Conservation (phyloP, 2,113 vertebrate species). For the Coturnix japonica region DNA sequence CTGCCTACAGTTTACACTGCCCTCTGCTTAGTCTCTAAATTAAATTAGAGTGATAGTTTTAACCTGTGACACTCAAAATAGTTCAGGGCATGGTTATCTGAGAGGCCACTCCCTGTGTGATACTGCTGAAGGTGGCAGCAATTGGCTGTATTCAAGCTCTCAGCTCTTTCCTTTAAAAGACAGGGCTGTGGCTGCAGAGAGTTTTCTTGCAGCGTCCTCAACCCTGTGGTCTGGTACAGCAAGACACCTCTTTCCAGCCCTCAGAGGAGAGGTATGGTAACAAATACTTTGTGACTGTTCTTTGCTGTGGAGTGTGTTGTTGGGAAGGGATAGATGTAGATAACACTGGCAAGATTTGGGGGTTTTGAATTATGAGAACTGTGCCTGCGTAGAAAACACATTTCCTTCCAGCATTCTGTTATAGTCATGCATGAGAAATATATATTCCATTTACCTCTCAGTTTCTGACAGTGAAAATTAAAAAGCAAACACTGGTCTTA, state of each 20-base stretch:
- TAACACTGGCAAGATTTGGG: not conserved
- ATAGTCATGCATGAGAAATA: not conserved
- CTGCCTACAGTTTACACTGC: not conserved
- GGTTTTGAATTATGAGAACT: not conserved
- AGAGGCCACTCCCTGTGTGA: not conserved
- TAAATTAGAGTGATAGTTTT: not conserved
- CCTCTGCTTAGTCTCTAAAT: not conserved
- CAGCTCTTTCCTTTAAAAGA: conserved; percentile 25
- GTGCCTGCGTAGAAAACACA: not conserved
- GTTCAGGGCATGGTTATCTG: not conserved
- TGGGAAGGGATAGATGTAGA: not conserved
- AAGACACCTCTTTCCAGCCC: not conserved
- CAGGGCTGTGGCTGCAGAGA: rapidly evolving
- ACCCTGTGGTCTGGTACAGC: not conserved
- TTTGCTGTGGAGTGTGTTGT: not conserved
- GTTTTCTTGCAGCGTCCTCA: not conserved
- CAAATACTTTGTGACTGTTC: not conserved
- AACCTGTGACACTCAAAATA: not conserved
- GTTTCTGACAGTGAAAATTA: not conserved
- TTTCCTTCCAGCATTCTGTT: not conserved
- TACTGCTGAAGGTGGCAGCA: not conserved
- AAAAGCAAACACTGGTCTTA: not conserved
- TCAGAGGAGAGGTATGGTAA: not conserved
- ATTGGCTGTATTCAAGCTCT: not conserved
- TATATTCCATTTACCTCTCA: not conserved